Evolutionary conservation across 1,140 invertebrate genomes (phyloP).

Genomic region (Drosophila melanogaster): Release_6_plus_ISO1_MT NT_033777.3:16670501-16671000

Average conservation of each 20-base stretch:
- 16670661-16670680: slow-evolving; percentile 79
- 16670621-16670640: slow-evolving; percentile 52
- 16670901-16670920: slow-evolving; percentile 12
- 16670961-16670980: slow-evolving; percentile 26
- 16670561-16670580: slow-evolving; percentile 52
- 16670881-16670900: slow-evolving; percentile 27
- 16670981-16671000: neutral
- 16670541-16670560: slow-evolving; percentile 52
- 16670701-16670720: slow-evolving; percentile 40
- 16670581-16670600: slow-evolving; percentile 35
- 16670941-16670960: slow-evolving; percentile 20
- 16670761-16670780: slow-evolving; percentile 13
- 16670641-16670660: slow-evolving; percentile 73
- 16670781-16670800: slow-evolving; percentile 26
- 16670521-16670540: slow-evolving; percentile 73
- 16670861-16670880: slow-evolving; percentile 52
- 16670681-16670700: slow-evolving; percentile 71
- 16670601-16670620: slow-evolving; percentile 44
- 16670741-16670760: slow-evolving; percentile 25
- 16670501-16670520: slow-evolving; percentile 76
- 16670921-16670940: slow-evolving; percentile 12
- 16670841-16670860: slow-evolving; percentile 51
- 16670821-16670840: slow-evolving; percentile 47
- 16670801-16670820: slow-evolving; percentile 40
- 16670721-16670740: slow-evolving; percentile 54